Conservation (phyloP, 2,888 invertebrate species). For the Sphaerophoria rueppellii region DNA sequence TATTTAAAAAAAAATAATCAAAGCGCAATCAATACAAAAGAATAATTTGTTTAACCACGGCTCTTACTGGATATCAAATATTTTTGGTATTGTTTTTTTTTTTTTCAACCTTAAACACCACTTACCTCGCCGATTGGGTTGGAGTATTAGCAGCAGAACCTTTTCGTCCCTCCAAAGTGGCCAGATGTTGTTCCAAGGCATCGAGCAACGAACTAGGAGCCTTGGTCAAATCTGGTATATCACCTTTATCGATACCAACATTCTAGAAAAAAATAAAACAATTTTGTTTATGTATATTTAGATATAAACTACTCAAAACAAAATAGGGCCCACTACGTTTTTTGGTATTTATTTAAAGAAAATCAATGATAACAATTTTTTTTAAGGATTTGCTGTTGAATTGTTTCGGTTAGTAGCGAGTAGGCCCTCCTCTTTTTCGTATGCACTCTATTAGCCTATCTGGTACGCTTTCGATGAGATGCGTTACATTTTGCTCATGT, state of each 20-base stretch:
- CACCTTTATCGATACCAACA: slow-evolving; percentile 98
- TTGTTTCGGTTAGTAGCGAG: too few species aligned
- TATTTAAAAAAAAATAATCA: background rate
- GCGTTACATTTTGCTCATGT: too few species aligned
- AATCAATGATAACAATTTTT: too few species aligned
- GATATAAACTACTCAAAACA: too few species aligned
- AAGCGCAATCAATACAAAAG: slow-evolving; percentile 38
- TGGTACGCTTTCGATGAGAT: too few species aligned
- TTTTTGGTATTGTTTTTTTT: slow-evolving; percentile 1
- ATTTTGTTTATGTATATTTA: too few species aligned
- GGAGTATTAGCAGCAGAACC: slow-evolving; percentile 93
- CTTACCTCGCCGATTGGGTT: slow-evolving; percentile 91
- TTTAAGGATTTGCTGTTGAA: too few species aligned
- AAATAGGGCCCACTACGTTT: too few species aligned
- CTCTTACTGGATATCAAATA: slow-evolving; percentile 18
- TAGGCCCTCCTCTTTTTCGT: too few species aligned
- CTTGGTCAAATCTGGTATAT: slow-evolving; percentile 98
- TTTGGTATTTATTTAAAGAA: too few species aligned
- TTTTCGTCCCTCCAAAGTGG: slow-evolving; percentile 96
- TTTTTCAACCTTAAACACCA: slow-evolving; percentile 22
- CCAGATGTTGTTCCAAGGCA: slow-evolving; percentile 97
- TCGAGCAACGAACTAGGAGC: slow-evolving; percentile 98
- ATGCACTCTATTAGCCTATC: too few species aligned
- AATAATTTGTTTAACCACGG: slow-evolving; percentile 61
- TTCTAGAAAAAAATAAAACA: slow-evolving; percentile 83